Base-by-base conservation (phyloP, 1,140 invertebrate genomes). In the Streblospio benedicti region DNA sequence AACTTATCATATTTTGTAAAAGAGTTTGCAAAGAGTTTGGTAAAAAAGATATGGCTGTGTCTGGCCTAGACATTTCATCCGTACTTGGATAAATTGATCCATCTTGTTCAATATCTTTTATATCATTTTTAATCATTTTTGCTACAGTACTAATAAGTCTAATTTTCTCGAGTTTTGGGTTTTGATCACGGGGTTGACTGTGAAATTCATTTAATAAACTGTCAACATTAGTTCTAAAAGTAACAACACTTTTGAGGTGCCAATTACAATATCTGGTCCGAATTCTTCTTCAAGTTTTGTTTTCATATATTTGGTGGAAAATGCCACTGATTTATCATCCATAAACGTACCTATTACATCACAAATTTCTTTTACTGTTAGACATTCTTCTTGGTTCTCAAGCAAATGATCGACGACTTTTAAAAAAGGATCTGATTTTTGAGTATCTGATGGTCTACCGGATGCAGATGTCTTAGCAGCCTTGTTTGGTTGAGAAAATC, bases 171-270 rank as follows among this genome's bases (percentile, higher is more conserved):
- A 64, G 28, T 3, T 44, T 44, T n/a, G 20, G 2, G 44, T 51
- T 14, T 5, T 14, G 31, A 44, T 47, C n/a, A 28, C 31, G 16
- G 25, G 5, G 16, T 60, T 38, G 38, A 53, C 14, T 38, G 4
- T 52, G 4, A 30, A 4, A 57, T 58, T 56, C 33, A 54, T 64
- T n/a, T 45, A 43, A 2, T 64, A 45, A 32, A 66, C 63, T 2
- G 23, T 35, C 27, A 38, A 49, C 58, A 12, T 30, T 58, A 25
- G 16, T 41, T 49, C 43, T 45, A n/a, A 58, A 31, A 20, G 58
- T 60, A 9, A 64, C 61, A 53, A 65, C 44, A 65, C 55, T 57
- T 54, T 54, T n/a, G 62, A 27, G 33, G 31, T 44, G 32, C 59
- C 38, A 4, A 67, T 61, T 0, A 65, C 30, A 33, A 54, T 52